These are phyloP conservation scores for Amphimedon queenslandica DNA, from an alignment of 37 sponge, comb jelly and placozoan species.

Conservation along the genomic window DNA sequence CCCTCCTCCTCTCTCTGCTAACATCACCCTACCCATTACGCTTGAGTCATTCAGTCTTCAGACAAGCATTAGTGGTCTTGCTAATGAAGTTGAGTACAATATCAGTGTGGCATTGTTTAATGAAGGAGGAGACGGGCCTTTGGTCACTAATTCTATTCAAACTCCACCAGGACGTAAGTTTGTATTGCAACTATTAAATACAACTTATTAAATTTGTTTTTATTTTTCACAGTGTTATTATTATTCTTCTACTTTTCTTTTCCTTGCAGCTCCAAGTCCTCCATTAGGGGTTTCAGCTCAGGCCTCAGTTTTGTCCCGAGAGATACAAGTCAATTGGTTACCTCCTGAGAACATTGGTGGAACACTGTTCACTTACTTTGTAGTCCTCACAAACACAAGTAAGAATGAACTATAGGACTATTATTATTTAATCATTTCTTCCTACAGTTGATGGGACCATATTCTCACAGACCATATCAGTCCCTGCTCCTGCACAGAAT, in stretches of 20 bases:
- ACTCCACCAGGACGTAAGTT: constrained; percentile 49
- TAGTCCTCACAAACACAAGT: neutral
- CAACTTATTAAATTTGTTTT: neutral
- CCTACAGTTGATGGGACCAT: too few species aligned
- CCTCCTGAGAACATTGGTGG: neutral
- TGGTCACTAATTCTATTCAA: constrained; percentile 8
- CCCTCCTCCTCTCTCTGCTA: constrained; percentile 17
- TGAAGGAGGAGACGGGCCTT: constrained; percentile 49
- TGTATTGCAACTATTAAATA: too few species aligned
- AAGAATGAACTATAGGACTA: too few species aligned
- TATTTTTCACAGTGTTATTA: neutral
- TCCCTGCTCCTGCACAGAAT: neutral
- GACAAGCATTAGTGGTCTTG: constrained; percentile 9
- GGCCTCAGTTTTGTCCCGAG: neutral
- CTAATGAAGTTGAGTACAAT: constrained; percentile 49
- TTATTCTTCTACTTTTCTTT: neutral
- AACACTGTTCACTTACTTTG: neutral
- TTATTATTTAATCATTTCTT: too few species aligned
- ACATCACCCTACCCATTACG: neutral
- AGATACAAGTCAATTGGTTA: neutral
- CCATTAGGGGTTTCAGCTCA: neutral
- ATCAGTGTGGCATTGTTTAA: constrained; percentile 70
- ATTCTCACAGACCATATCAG: too few species aligned
- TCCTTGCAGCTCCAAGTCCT: neutral
- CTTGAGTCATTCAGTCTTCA: neutral